Conservation (phyloP, 2,113 vertebrate genomes). For the Takifugu bimaculatus region DNA sequence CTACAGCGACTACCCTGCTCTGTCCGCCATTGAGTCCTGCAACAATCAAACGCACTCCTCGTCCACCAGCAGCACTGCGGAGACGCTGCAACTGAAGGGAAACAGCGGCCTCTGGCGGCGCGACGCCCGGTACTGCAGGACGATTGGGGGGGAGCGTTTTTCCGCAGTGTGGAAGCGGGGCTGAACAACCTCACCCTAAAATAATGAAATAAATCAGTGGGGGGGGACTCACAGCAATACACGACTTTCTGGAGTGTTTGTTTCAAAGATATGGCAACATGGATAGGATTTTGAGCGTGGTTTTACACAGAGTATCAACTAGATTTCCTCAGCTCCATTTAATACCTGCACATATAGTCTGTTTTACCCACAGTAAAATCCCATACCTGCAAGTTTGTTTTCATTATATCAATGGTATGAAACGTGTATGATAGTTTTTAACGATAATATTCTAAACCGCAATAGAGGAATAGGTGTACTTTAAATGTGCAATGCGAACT, state of each 20-base stretch:
- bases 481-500: too few relatives aligned
- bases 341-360: too few relatives aligned
- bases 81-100: constrained; percentile 18
- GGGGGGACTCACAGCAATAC: too few relatives aligned
- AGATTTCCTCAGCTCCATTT: too few relatives aligned
- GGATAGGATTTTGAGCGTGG: too few relatives aligned
- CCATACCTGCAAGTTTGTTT: neutral
- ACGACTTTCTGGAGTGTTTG: too few relatives aligned
- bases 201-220: neutral
- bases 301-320: too few relatives aligned
- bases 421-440: too few relatives aligned
- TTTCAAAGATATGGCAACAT: too few relatives aligned
- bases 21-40: constrained; percentile 80
- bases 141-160: neutral
- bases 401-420: neutral
- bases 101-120: constrained; percentile 54
- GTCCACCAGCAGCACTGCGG: constrained; percentile 71
- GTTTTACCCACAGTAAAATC: too few relatives aligned
- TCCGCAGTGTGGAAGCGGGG: constrained; percentile 26
- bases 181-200: neutral
- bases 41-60: constrained; percentile 81
- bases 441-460: too few relatives aligned
- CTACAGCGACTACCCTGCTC: constrained; percentile 64
- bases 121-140: neutral
- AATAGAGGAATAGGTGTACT: too few relatives aligned